Percentiles rank a stretch among this genome's conserved stretches.
phyloP scores from a whole-genome alignment of 2,888 invertebrate genomes.

The Catocala nupta region DNA sequence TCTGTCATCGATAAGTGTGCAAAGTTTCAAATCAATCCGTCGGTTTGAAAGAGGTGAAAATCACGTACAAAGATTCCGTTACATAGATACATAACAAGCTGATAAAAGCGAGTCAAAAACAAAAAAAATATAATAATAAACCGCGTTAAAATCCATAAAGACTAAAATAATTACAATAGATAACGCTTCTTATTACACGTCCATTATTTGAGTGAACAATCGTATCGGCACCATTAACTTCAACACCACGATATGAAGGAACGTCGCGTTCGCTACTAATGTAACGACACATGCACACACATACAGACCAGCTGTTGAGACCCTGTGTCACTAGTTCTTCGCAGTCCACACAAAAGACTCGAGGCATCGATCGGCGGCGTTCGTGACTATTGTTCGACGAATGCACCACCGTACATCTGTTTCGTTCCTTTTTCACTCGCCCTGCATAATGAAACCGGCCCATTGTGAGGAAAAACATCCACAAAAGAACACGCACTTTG shows the following conservation, averaged over 20 bases:
- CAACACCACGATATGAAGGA: slow-evolving; percentile 29
- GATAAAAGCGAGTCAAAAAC: too few relatives aligned
- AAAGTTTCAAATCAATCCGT: too few relatives aligned
- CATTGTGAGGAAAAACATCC: slow-evolving; percentile 80
- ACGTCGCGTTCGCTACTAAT: slow-evolving; percentile 51
- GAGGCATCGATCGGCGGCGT: slow-evolving; percentile 78
- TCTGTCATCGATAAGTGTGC: too few relatives aligned
- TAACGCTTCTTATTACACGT: too few relatives aligned
- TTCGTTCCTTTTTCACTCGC: slow-evolving; percentile 82
- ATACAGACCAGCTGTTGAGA: slow-evolving; percentile 58
- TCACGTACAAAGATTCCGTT: too few relatives aligned
- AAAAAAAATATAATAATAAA: too few relatives aligned
- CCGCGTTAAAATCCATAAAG: too few relatives aligned
- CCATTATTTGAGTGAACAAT: background rate
- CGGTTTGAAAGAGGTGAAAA: too few relatives aligned
- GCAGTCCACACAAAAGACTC: slow-evolving; percentile 71
- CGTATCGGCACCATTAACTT: slow-evolving; percentile 31
- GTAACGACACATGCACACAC: slow-evolving; percentile 57
- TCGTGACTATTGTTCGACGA: slow-evolving; percentile 82
- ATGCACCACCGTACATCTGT: slow-evolving; percentile 82
- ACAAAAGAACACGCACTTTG: slow-evolving; percentile 84
- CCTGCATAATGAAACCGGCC: slow-evolving; percentile 83
- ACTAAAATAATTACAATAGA: too few relatives aligned
- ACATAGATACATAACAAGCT: too few relatives aligned
- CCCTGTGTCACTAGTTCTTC: slow-evolving; percentile 61